These are phyloP conservation scores for Holotrichia oblita DNA, from an alignment of 1,140 invertebrate genomes.

Conservation along the genomic window DNA sequence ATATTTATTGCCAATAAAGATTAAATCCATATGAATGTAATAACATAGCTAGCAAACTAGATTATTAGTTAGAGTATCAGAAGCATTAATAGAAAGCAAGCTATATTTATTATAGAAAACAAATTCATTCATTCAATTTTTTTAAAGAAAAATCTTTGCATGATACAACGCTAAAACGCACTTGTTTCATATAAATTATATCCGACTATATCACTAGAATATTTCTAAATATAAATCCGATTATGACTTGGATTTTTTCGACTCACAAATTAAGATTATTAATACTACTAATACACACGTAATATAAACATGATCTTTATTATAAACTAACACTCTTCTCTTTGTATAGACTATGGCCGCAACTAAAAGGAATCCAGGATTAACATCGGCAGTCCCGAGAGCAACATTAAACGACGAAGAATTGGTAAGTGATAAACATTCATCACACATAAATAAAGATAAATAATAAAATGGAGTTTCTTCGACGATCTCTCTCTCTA, in stretches of 20 bases:
- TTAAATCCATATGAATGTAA: too few species aligned
- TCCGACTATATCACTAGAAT: too few species aligned
- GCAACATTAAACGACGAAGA: conserved; percentile 98
- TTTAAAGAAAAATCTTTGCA: background rate
- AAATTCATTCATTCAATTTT: background rate
- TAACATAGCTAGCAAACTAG: too few species aligned
- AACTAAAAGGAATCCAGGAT: conserved; percentile 93
- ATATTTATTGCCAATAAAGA: too few species aligned
- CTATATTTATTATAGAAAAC: background rate
- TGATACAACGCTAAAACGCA: background rate
- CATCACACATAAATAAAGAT: background rate
- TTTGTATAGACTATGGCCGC: conserved; percentile 93
- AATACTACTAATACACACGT: background rate
- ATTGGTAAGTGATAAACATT: conserved; percentile 77
- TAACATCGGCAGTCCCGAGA: conserved; percentile 93
- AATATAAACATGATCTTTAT: background rate
- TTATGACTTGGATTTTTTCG: too few species aligned
- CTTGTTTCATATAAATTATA: background rate
- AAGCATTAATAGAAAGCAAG: background rate
- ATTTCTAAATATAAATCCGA: too few species aligned
- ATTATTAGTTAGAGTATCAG: too few species aligned
- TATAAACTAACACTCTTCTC: background rate
- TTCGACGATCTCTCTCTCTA: background rate
- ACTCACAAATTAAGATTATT: too few species aligned
- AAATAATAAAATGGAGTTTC: background rate